These are phyloP conservation scores for Holocentrus rufus DNA, from an alignment of 2,797 vertebrate genomes.

Conservation along the genomic window DNA sequence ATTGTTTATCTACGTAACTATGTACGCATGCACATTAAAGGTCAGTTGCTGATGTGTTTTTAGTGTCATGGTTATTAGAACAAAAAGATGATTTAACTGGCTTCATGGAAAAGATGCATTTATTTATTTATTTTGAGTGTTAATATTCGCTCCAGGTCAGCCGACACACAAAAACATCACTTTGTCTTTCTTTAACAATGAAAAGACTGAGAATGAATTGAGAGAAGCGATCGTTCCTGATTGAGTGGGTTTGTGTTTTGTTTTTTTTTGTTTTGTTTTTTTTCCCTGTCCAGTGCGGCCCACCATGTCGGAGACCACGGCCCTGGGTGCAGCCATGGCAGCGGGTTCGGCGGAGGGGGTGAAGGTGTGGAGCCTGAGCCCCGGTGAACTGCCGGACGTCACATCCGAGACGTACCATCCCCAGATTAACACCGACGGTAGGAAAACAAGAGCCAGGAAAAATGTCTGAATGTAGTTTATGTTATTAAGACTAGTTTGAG, in stretches of 20 bases:
- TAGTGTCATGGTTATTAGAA: too few relatives aligned
- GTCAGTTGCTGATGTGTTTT: not conserved
- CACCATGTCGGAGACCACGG: conserved; percentile 91
- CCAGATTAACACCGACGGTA: conserved; percentile 90
- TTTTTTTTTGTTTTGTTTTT: too few relatives aligned
- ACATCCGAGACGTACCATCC: conserved; percentile 87
- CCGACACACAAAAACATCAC: too few relatives aligned
- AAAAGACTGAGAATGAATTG: too few relatives aligned
- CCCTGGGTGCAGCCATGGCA: conserved; percentile 93
- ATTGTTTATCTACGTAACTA: not conserved
- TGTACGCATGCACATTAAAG: not conserved
- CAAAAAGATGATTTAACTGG: too few relatives aligned
- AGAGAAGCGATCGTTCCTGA: too few relatives aligned
- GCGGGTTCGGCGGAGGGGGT: conserved; percentile 92
- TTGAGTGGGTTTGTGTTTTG: not conserved
- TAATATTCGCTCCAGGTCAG: too few relatives aligned
- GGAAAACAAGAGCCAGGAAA: conserved; percentile 7
- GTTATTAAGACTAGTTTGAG: not conserved
- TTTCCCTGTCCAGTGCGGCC: conserved; percentile 87
- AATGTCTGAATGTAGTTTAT: not conserved
- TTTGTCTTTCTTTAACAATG: too few relatives aligned
- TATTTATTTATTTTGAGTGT: too few relatives aligned
- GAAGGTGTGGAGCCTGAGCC: conserved; percentile 87
- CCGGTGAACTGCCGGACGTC: conserved; percentile 81
- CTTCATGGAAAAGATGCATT: too few relatives aligned